A percentile compares a stretch with the other conserved stretches of the same genome.
These are phyloP conservation scores for Enoplosus armatus DNA, from an alignment of 2,797 vertebrate species.

Conservation along the genomic window DNA sequence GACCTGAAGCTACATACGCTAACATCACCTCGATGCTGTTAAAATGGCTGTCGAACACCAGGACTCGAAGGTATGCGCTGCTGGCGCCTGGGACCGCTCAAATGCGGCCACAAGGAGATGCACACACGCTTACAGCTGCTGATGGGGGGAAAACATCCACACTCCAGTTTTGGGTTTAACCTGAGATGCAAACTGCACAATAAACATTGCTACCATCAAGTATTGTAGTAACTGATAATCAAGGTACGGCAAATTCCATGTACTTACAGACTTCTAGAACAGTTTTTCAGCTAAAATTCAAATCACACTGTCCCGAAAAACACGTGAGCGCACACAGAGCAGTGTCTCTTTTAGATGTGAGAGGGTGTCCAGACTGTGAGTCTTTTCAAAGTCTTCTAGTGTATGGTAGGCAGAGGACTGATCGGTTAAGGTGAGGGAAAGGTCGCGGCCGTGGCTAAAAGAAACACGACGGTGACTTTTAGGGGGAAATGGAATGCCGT, in stretches of 20 bases:
- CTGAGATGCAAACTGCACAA: not conserved
- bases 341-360: not conserved
- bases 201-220: not conserved
- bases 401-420: no score
- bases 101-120: not conserved
- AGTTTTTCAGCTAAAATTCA: not conserved
- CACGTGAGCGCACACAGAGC: not conserved
- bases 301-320: not conserved
- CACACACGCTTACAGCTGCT: not conserved
- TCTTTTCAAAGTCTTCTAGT: no score
- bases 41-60: constrained; percentile 59
- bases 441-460: no score
- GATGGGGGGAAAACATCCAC: no score
- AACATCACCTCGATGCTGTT: constrained; percentile 64
- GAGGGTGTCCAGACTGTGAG: no score
- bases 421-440: not conserved
- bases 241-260: not conserved
- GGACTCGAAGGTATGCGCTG: constrained; percentile 30
- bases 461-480: no score
- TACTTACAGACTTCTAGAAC: not conserved
- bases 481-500: no score
- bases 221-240: not conserved
- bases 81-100: not conserved
- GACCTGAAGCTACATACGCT: constrained; percentile 68
- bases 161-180: not conserved